Conservation (phyloP, 2,113 vertebrate species). For the Brachyhypopomus gauderio region DNA sequence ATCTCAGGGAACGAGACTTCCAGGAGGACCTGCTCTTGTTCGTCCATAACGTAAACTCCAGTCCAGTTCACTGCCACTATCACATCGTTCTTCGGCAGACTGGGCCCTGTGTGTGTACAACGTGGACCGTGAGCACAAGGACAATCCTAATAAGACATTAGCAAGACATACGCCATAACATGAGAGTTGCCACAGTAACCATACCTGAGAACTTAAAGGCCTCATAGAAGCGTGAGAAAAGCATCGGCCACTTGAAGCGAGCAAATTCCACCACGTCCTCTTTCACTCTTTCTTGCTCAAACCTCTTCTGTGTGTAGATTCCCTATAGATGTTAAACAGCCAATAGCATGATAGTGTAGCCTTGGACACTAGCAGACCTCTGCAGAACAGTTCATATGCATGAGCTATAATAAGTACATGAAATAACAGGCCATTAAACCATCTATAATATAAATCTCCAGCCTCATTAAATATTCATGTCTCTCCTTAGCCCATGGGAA, state of each 20-base stretch:
- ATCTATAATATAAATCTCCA: constrained; percentile 47
- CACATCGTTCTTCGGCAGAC: constrained; percentile 92
- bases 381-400: constrained; percentile 24
- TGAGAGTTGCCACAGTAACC: not conserved
- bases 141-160: not conserved
- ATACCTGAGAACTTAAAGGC: constrained; percentile 97
- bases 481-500: constrained; percentile 32
- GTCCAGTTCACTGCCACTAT: constrained; percentile 99
- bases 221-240: constrained; percentile 98
- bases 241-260: constrained; percentile 96
- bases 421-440: constrained; percentile 12
- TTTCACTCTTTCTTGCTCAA: constrained; percentile 92
- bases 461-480: constrained; percentile 44
- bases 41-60: constrained; percentile 95
- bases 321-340: constrained; percentile 71
- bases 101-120: constrained; percentile 78
- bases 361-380: constrained; percentile 7
- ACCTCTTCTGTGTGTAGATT: constrained; percentile 92
- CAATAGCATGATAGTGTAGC: constrained; percentile 24
- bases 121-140: not conserved
- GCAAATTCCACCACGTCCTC: constrained; percentile 97
- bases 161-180: not conserved
- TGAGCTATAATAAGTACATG: constrained; percentile 26
- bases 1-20: constrained; percentile 97
- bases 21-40: constrained; percentile 95